A percentile compares a stretch with the other conserved stretches of the same genome.
Conservation (phyloP, 2,888 invertebrate genomes). For the Melanotus villosus region DNA sequence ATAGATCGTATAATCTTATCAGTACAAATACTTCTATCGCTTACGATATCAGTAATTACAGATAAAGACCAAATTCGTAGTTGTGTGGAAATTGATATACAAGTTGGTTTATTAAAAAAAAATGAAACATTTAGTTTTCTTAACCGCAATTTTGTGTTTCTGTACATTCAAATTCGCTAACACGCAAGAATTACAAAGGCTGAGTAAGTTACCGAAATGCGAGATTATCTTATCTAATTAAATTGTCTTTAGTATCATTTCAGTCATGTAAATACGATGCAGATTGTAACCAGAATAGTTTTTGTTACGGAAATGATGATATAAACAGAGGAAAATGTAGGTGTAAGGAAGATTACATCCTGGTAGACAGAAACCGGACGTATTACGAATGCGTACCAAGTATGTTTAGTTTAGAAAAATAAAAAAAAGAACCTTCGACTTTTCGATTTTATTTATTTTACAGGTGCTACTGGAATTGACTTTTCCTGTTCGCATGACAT, state of each 20-base stretch:
- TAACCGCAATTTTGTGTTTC: neutral
- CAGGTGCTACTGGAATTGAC: conserved; percentile 57
- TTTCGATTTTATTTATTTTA: too few relatives aligned
- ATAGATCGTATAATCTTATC: too few relatives aligned
- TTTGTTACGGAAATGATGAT: conserved; percentile 62
- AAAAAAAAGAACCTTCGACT: too few relatives aligned
- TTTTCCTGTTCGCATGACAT: conserved; percentile 60
- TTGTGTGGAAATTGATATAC: too few relatives aligned
- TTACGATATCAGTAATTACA: too few relatives aligned
- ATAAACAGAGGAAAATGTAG: conserved; percentile 61
- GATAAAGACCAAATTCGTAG: too few relatives aligned
- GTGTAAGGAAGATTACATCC: conserved; percentile 65
- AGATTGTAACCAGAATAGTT: conserved; percentile 62
- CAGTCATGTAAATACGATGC: conserved; percentile 57
- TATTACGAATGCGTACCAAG: conserved; percentile 63
- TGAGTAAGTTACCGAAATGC: conserved; percentile 12
- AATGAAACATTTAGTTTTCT: neutral
- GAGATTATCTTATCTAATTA: neutral
- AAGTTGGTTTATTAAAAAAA: neutral
- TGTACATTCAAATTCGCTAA: neutral
- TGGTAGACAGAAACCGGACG: conserved; percentile 64
- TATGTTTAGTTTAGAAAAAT: too few relatives aligned
- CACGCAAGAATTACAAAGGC: conserved; percentile 4
- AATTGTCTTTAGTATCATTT: conserved; percentile 43
- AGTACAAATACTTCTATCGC: too few relatives aligned